Conservation (phyloP, 2,888 invertebrate species). For the Clitarchus hookeri region DNA sequence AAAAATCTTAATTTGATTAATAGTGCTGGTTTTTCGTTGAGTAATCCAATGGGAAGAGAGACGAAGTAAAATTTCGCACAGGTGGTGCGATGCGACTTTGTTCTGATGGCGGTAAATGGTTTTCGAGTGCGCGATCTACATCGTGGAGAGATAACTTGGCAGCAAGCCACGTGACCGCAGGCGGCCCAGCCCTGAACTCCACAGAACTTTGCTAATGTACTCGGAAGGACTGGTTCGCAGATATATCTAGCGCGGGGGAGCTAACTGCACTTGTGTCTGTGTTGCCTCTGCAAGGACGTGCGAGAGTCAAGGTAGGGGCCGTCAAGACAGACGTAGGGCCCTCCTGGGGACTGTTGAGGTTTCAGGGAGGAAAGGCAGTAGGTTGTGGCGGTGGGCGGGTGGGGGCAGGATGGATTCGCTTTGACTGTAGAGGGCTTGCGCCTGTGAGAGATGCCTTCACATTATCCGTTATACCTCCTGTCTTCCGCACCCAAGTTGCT, state of each 20-base stretch:
- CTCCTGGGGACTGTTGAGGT: conserved; percentile 14
- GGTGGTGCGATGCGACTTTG: too few relatives aligned
- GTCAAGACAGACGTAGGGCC: conserved; percentile 8
- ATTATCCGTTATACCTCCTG: background rate
- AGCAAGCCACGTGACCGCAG: background rate
- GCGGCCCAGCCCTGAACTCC: background rate
- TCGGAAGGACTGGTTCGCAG: background rate
- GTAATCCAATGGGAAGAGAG: too few relatives aligned
- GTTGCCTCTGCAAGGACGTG: background rate
- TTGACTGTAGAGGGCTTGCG: background rate
- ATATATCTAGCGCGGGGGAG: background rate
- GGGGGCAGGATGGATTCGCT: background rate
- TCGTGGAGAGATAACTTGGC: background rate
- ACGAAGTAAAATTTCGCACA: too few relatives aligned
- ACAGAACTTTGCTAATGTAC: background rate
- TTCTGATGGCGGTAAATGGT: too few relatives aligned
- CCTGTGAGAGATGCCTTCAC: background rate
- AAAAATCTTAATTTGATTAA: too few relatives aligned
- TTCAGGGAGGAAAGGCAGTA: background rate
- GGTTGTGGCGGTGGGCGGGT: background rate
- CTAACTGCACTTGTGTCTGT: background rate
- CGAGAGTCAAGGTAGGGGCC: background rate
- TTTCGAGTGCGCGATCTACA: too few relatives aligned
- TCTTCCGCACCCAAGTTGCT: background rate
- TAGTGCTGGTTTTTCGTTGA: too few relatives aligned